phyloP scores from a whole-genome alignment of 1,140 invertebrate genomes.

The Luehdorfia chinensis region DNA sequence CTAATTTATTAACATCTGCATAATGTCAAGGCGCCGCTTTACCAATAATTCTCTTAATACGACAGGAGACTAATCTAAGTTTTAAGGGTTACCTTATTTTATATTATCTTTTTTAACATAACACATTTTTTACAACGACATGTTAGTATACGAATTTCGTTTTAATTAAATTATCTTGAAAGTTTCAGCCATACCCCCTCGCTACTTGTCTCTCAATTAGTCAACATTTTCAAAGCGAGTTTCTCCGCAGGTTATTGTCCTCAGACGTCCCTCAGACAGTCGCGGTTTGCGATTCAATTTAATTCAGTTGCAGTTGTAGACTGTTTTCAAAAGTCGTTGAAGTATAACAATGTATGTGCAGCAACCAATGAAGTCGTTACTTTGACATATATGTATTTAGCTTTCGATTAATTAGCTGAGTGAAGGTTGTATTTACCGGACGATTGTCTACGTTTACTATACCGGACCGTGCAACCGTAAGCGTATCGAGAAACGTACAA shows the following conservation, averaged over 20 bases:
- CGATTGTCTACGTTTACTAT: background rate
- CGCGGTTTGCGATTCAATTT: slow-evolving; percentile 20
- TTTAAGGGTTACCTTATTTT: too few relatives aligned
- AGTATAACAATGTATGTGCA: slow-evolving; percentile 2
- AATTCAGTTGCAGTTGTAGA: slow-evolving; percentile 8
- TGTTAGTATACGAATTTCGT: too few relatives aligned
- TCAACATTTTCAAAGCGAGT: slow-evolving; percentile 17
- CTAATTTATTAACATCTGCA: too few relatives aligned
- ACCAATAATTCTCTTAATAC: too few relatives aligned
- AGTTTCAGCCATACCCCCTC: slow-evolving; percentile 7
- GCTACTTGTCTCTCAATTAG: slow-evolving; percentile 16
- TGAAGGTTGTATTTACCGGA: slow-evolving; percentile 2
- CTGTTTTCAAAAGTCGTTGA: slow-evolving; percentile 6
- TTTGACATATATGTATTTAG: background rate
- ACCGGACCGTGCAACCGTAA: background rate
- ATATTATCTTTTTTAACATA: too few relatives aligned
- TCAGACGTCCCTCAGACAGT: slow-evolving; percentile 21
- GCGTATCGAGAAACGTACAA: too few relatives aligned
- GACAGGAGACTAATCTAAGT: too few relatives aligned
- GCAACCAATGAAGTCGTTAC: slow-evolving; percentile 1
- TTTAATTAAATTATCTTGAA: slow-evolving; percentile 13
- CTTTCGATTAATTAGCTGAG: background rate
- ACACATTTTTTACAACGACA: too few relatives aligned
- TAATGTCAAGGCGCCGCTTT: too few relatives aligned
- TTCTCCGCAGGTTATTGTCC: slow-evolving; percentile 19